These are phyloP conservation scores for Poecilia gillii DNA, from an alignment of 2,797 vertebrate species.

Conservation along the genomic window DNA sequence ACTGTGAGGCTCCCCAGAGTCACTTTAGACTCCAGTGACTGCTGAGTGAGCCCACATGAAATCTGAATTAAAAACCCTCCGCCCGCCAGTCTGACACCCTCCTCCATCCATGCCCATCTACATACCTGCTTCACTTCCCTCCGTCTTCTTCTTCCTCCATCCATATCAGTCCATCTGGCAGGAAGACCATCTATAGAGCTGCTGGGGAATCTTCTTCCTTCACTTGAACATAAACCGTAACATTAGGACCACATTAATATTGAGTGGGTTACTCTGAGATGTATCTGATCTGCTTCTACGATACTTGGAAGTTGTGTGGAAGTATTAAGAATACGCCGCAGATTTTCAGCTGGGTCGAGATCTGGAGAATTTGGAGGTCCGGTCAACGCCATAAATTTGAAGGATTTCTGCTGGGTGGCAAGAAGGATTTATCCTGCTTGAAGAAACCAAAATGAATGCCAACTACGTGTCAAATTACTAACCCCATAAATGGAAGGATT, in stretches of 20 bases:
- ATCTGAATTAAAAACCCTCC: conserved; percentile 97
- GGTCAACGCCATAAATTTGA: background rate
- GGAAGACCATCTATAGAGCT: conserved; percentile 34
- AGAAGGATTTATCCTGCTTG: background rate
- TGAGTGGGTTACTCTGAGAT: background rate
- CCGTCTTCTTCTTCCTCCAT: conserved; percentile 42
- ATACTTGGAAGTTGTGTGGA: background rate
- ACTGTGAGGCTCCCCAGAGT: conserved; percentile 99
- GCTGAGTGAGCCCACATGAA: conserved; percentile 99
- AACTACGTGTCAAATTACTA: background rate
- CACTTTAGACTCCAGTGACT: conserved; percentile 98
- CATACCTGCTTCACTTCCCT: conserved; percentile 52
- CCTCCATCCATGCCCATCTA: conserved; percentile 65
- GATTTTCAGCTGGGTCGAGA: background rate
- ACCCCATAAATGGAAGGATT: background rate
- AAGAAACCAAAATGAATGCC: background rate
- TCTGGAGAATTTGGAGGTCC: background rate
- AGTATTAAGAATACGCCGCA: background rate
- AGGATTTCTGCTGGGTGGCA: background rate
- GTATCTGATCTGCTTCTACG: background rate
- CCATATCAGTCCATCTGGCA: conserved; percentile 54
- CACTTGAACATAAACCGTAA: conserved; percentile 1
- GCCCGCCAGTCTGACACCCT: conserved; percentile 62
- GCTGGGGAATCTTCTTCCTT: conserved; percentile 11
- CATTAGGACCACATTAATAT: background rate